Evolutionary conservation across 2,888 invertebrate genomes (phyloP), one percentile per base, ranked within the genome.

Genomic region (Andricus quercusramuli): DNA sequence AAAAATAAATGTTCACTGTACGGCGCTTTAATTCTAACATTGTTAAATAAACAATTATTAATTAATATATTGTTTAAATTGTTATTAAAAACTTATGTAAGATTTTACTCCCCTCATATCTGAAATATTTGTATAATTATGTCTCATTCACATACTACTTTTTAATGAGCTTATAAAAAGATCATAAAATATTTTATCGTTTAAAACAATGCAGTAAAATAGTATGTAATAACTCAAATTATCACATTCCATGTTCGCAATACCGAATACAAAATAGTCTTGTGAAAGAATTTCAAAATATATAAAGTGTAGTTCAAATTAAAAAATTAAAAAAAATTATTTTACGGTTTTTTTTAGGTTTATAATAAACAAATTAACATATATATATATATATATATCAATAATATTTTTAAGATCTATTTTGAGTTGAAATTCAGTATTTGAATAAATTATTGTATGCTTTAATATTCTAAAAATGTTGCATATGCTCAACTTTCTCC

Each of bases 391-490:
- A 56, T 3, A 2, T 11, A 56, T 9, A 56, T n/a, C 3, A 11
- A 8, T 8, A n/a, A 0, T 11, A 22, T 9, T 56, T n/a, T 56
- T 22, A 1, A n/a, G 11, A 11, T n/a, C 3, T 15, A 56, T 56
- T 56, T 56, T 11, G 3, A 56, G n/a, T n/a, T 22, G 11, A 9
- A 56, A 11, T 56, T 56, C 11, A n/a, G n/a, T 25, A 51, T 70
- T 70, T 17, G 17, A 47, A 15, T 47, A 47, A 47, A 41, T 11
- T 41, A 47, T 17, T 47, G 3, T 4, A 47, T 4, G 47, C 15
- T 47, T 32, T 70, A 3, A 51, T 29, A 51, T 70, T 29, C 29
- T 29, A 70, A 70, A 47, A 51, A 47, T 68, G 17, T 70, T 70
- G 29, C 25, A 25, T 17, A 70, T 47, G 11, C 29, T 25, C 25